phyloP scores from a whole-genome alignment of 2,113 vertebrate genomes.

The Spizaetus ornatus region DNA sequence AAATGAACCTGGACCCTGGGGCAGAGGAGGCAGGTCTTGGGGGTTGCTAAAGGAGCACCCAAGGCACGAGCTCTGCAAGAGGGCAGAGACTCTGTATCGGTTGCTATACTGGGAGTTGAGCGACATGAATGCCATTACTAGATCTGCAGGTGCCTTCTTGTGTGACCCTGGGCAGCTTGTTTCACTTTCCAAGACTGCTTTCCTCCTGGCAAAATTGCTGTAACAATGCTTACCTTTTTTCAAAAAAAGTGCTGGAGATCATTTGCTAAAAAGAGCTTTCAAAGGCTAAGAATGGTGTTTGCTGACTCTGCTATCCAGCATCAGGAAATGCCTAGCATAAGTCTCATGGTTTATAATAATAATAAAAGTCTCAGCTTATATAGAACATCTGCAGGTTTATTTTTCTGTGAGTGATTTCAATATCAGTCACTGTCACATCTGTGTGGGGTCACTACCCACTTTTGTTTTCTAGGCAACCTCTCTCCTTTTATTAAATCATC shows the following conservation, averaged over 20 bases:
- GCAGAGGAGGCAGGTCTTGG: not conserved
- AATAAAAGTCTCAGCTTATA: not conserved
- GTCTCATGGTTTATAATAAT: not conserved
- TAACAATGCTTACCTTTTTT: not conserved
- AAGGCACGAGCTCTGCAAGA: not conserved
- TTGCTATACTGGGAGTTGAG: not conserved
- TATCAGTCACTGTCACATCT: not conserved
- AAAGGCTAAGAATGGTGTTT: not conserved
- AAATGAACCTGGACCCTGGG: not conserved
- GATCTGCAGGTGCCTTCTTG: not conserved
- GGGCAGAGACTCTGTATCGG: accelerated
- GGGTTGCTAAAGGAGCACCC: not conserved
- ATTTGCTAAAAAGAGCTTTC: not conserved
- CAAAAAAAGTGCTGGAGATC: not conserved
- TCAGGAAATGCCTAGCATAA: not conserved
- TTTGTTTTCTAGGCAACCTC: not conserved
- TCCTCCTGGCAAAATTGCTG: not conserved
- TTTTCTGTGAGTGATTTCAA: not conserved
- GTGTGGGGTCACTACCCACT: not conserved
- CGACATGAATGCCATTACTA: not conserved
- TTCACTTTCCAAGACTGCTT: not conserved
- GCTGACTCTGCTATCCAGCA: not conserved
- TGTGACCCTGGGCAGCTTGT: not conserved
- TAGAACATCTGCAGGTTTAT: not conserved
- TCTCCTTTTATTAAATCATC: not conserved